Evolutionary conservation across 2,797 vertebrate species (phyloP).

Genomic region (Potorous gilbertii): DNA sequence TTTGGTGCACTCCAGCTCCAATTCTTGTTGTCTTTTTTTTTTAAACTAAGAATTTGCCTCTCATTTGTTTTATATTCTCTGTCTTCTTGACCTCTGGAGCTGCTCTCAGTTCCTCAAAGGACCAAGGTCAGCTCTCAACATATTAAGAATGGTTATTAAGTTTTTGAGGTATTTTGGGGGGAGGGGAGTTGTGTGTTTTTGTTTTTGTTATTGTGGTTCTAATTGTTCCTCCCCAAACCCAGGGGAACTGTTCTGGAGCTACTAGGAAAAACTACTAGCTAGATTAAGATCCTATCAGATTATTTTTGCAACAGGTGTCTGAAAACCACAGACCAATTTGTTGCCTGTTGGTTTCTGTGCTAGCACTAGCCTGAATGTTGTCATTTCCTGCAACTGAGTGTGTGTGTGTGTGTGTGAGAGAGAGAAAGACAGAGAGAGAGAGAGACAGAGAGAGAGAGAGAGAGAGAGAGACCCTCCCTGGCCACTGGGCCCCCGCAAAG

Average conservation of each 20-base stretch:
- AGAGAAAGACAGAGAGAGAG: too few species aligned
- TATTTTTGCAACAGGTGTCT: rapidly evolving
- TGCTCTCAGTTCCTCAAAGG: neutral
- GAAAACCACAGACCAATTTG: neutral
- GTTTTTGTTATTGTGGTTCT: neutral
- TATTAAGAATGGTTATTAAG: slow-evolving; percentile 50
- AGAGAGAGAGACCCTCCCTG: neutral
- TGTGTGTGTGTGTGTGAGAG: neutral
- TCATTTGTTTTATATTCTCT: slow-evolving; percentile 43
- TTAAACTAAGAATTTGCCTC: slow-evolving; percentile 23
- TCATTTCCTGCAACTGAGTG: neutral
- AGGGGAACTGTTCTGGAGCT: neutral
- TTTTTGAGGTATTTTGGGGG: rapidly evolving
- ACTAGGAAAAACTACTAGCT: slow-evolving; percentile 9
- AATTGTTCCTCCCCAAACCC: neutral
- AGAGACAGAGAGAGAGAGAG: too few species aligned
- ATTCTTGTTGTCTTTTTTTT: neutral
- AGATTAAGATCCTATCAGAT: neutral
- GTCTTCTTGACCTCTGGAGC: slow-evolving; percentile 40
- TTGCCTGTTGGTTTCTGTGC: neutral
- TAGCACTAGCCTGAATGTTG: neutral
- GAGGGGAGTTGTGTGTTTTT: neutral
- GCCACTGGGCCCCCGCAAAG: neutral
- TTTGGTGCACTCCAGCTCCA: slow-evolving; percentile 10
- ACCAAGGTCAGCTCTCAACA: slow-evolving; percentile 54